Conservation (phyloP, 2,113 vertebrate genomes). For the Chiloscyllium plagiosum region DNA sequence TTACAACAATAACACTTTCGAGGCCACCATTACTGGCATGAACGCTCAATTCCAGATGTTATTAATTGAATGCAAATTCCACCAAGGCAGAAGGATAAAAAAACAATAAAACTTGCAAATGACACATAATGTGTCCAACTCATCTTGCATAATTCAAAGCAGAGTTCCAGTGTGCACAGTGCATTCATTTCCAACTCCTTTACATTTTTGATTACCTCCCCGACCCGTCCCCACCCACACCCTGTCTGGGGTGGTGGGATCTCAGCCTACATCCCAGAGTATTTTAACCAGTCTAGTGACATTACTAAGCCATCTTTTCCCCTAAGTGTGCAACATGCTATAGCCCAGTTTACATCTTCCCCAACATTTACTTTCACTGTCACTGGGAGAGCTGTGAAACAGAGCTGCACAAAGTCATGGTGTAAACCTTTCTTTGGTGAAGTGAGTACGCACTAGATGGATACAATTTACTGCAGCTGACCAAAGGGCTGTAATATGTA, state of each 20-base stretch:
- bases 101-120: too few relatives aligned
- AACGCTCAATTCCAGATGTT: background rate
- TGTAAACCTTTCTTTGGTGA: background rate
- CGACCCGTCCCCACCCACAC: too few relatives aligned
- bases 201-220: too few relatives aligned
- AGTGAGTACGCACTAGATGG: background rate
- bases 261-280: background rate
- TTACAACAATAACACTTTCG: background rate
- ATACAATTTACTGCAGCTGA: background rate
- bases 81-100: too few relatives aligned
- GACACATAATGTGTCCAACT: too few relatives aligned
- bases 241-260: background rate
- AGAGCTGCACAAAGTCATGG: background rate
- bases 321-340: background rate
- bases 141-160: too few relatives aligned
- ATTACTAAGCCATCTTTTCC: background rate
- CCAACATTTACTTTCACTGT: background rate
- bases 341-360: background rate
- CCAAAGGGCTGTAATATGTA: background rate
- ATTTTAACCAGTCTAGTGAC: background rate
- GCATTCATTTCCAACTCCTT: too few relatives aligned
- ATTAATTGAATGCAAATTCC: background rate
- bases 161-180: too few relatives aligned
- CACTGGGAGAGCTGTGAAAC: background rate
- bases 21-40: too few relatives aligned